Evolutionary conservation across 2,888 invertebrate species (phyloP), one percentile per base, ranked within the genome.

Genomic region (Stenurella melanura): DNA sequence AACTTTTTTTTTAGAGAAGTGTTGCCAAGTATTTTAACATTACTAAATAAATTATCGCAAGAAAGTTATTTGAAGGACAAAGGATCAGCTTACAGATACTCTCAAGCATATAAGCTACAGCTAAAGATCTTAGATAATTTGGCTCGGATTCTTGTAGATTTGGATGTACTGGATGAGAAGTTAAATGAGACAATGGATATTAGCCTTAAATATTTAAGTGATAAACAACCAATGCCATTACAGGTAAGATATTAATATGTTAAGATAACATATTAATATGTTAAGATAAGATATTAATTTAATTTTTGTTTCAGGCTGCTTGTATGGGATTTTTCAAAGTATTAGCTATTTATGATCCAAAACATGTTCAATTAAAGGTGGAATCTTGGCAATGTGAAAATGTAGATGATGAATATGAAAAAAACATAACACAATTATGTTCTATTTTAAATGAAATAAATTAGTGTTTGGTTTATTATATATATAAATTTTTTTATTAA

Each of bases 61-160:
- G 92, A 92, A 79, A 95, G 94, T 86, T 90, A 90, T 78, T 89
- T 92, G 75, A 92, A 93, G 85, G 92, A 93, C 86, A 88, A 88
- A 6, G 92, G 92, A 1, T 90, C 91, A 0, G 88, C 91, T 11
- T 94, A 94, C 87, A 90, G 93, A 80, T 91, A 89, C 77, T 91
- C 91, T 1, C 92, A 92, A 80, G 89, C 89, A 0, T 94, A 90
- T 88, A 90, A 90, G 81, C 87, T 93, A 61, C 94, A 94, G 86
- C 80, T 86, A 57, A 87, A 88, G 7, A 87, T 92, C 38, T 86
- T 94, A 12, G 84, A 86, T 7, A 89, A 91, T 0, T 85, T 94
- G 56, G 91, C 91, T 0, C 74, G 82, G 60, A 87, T 93, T 0
- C 89, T 90, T 3, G 86, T 84, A 0, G 85, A 92, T 83, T 87